Percentiles rank a stretch among this genome's conserved stretches.
Conservation (phyloP, 2,888 invertebrate genomes). For the Microctonus hyperodae region DNA sequence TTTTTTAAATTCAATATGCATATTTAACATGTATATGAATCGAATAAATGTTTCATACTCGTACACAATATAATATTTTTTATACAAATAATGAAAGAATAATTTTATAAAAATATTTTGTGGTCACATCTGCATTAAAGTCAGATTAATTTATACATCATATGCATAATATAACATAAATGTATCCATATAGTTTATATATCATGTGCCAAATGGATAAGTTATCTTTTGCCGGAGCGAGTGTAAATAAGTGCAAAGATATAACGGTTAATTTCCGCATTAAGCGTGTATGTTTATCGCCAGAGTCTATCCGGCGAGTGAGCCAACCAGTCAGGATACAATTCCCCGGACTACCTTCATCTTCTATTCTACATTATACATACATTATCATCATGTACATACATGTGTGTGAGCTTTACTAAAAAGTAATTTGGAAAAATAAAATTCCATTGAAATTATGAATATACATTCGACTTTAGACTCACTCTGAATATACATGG, state of each 20-base stretch:
- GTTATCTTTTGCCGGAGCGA: conserved; percentile 33
- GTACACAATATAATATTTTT: no score
- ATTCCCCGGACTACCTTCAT: not conserved
- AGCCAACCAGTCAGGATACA: conserved; percentile 44
- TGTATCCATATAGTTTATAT: no score
- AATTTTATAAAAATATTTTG: not conserved
- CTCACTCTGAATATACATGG: no score
- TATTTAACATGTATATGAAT: no score
- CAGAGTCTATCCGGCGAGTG: conserved; percentile 54
- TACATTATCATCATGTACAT: not conserved
- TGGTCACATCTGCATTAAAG: not conserved
- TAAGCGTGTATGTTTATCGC: conserved; percentile 57
- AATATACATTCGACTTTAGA: no score
- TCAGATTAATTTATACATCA: not conserved
- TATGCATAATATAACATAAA: not conserved
- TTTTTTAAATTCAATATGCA: not conserved
- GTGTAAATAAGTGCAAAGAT: conserved; percentile 60
- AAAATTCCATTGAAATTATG: no score
- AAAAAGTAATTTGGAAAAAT: not conserved
- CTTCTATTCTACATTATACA: not conserved
- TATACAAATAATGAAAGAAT: not conserved
- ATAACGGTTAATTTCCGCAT: conserved; percentile 63
- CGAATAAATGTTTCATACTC: no score
- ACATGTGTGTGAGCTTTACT: not conserved
- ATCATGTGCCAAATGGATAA: conserved; percentile 29